Base-by-base conservation (phyloP, 2,113 vertebrate genomes). In the Euleptes europaea region DNA sequence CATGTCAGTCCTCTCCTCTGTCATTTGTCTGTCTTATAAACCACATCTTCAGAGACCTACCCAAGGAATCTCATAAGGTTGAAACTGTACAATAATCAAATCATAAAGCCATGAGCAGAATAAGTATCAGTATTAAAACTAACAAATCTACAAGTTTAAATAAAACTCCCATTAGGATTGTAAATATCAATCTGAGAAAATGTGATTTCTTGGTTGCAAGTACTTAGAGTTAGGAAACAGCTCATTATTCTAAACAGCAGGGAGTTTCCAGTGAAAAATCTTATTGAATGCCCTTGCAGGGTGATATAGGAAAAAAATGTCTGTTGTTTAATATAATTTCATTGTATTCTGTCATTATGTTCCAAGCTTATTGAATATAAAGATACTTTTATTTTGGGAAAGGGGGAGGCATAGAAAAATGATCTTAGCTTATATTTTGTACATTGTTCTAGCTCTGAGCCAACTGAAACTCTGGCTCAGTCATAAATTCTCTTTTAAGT, bases 181-280 rank as follows among this genome's bases (percentile, higher is more conserved):
- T 35, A 65, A 63, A 28, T 38, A 31, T 42, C 35, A 15, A 78
- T 40, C 11, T 26, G 14, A 33, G 42, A 44, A 80, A 65, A 38
- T 28, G 60, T 15, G 28, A 80, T 47, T 47, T 31, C 17, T 12
- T 54, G 74, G 35, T n/a, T 66, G 40, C 44, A 47, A 33, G 17
- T 35, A 49, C 65, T 79, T 42, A 26, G n/a, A 33, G 23, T 35
- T 69, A 80, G 44, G 65, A 80, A 81, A 19, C 65, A 81, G 15
- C 65, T 69, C 21, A n/a, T 67, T 80, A 81, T 81, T 28, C 28
- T 70, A 81, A 81, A 33, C 70, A 69, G 74, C 84, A 44, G 7
- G 80, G 78, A 49, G 23, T 17, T 70, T 91, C 80, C 76, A 33
- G 76, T 87, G 67, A 83, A 77, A 70, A 33, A 44, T 89, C 26